Evolutionary conservation across 1,140 invertebrate genomes (phyloP), one percentile per base, ranked within the genome.

Genomic region (Penaeus indicus): DNA sequence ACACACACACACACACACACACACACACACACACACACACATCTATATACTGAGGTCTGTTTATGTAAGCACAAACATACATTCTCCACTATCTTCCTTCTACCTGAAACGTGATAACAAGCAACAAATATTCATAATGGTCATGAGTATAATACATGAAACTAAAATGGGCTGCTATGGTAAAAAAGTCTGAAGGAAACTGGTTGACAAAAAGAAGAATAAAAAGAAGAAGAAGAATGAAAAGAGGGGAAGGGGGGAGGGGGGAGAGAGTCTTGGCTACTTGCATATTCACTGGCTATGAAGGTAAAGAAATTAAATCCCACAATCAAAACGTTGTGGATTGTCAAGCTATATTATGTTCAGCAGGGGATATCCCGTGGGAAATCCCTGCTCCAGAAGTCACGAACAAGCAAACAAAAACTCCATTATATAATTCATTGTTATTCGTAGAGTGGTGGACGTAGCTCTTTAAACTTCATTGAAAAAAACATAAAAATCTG

Each of bases 301-400:
- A 60, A 61, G 0, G 25, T 47, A 7, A 47, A 80, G 54, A 38
- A 47, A 38, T n/a, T 38, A 25, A 61, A n/a, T 47, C 78, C 27
- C 10, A 25, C 54, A 54, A 54, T 54, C 16, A 11, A 54, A 42
- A 38, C 0, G 11, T 25, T 80, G 13, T 38, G 54, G 25, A 80
- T 80, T 80, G n/a, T 16, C 22, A 80, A 80, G 62, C 78, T 27
- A 38, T 47, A 80, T n/a, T n/a, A 61, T 60, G 78, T 27, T 16
- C 38, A 80, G 25, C 62, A 38, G 27, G 54, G 78, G 54, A n/a
- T 27, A 80, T 61, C 62, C 47, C 78, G 32, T 80, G 32, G 78
- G 62, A 60, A 61, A 47, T 38, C 47, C 78, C 21, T 13, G 78
- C 69, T 27, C 25, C 3, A 25, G 54, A 54, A 54, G 54, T 54